These are phyloP conservation scores for Aleiodes leptofemur DNA, from an alignment of 2,888 invertebrate species.

Conservation along the genomic window DNA sequence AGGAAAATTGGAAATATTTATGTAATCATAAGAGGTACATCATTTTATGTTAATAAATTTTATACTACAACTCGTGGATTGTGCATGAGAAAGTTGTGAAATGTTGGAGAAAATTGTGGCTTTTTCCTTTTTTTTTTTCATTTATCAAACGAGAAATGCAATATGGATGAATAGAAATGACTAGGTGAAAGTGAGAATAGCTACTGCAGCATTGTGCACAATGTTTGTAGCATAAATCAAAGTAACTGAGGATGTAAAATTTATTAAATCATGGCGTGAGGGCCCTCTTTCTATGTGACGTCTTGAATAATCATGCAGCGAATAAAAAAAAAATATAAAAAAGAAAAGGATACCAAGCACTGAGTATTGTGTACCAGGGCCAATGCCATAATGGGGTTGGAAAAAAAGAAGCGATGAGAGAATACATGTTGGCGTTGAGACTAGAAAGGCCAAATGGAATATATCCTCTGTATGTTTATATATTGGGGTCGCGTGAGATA, in stretches of 20 bases:
- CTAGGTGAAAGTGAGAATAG: slow-evolving; percentile 45
- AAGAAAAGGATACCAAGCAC: background rate
- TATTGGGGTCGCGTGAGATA: slow-evolving; percentile 68
- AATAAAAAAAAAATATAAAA: too few species aligned
- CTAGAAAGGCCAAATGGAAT: too few species aligned
- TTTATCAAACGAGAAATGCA: slow-evolving; percentile 11
- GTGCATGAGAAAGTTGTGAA: too few species aligned
- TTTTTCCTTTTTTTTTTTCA: background rate
- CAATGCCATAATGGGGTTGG: slow-evolving; percentile 26
- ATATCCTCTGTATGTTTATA: slow-evolving; percentile 17
- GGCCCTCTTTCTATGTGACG: slow-evolving; percentile 38
- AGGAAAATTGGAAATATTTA: too few species aligned
- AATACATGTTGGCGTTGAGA: background rate
- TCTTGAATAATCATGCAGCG: slow-evolving; percentile 39
- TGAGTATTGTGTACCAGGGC: background rate
- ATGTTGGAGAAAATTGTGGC: too few species aligned
- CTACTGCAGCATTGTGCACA: slow-evolving; percentile 37
- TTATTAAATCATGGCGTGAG: slow-evolving; percentile 47
- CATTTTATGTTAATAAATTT: too few species aligned
- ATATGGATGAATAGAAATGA: slow-evolving; percentile 19
- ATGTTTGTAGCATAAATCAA: slow-evolving; percentile 39
- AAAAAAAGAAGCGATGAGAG: slow-evolving; percentile 22
- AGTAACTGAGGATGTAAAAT: slow-evolving; percentile 42
- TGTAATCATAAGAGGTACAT: too few species aligned
- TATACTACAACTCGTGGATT: too few species aligned